Conservation (phyloP, 2,888 invertebrate species). For the Seira sanloemensis region DNA sequence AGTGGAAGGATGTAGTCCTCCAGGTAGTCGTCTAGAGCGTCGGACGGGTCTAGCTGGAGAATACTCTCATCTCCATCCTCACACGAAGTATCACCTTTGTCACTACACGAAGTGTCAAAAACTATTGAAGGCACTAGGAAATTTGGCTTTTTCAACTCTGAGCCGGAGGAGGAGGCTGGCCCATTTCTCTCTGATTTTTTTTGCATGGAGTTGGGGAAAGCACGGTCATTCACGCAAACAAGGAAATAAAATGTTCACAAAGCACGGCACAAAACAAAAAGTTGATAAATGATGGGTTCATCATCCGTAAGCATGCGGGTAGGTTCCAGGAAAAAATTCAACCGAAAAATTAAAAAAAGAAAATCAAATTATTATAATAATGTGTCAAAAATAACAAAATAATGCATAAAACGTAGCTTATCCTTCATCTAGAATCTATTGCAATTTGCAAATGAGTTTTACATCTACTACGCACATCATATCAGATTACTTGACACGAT, state of each 20-base stretch:
- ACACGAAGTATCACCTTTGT: conserved; percentile 29
- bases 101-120: conserved; percentile 31
- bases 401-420: too few species aligned
- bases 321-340: conserved; percentile 27
- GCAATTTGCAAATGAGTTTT: too few species aligned
- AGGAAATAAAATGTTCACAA: background rate
- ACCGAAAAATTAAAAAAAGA: conserved; percentile 37
- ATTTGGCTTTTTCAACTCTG: conserved; percentile 39
- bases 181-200: background rate
- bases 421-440: too few species aligned
- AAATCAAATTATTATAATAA: conserved; percentile 28
- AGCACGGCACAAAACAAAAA: background rate
- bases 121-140: conserved; percentile 55
- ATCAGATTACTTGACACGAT: too few species aligned
- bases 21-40: conserved; percentile 74
- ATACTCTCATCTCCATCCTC: conserved; percentile 52
- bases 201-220: too few species aligned
- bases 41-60: conserved; percentile 43
- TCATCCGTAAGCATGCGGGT: conserved; percentile 32
- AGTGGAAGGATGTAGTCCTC: conserved; percentile 74
- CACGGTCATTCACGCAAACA: too few species aligned
- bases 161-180: background rate
- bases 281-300: background rate
- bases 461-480: too few species aligned
- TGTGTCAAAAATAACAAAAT: background rate